Evolutionary conservation across 2,797 vertebrate species (phyloP).

Genomic region (Pelodytes ibericus): DNA sequence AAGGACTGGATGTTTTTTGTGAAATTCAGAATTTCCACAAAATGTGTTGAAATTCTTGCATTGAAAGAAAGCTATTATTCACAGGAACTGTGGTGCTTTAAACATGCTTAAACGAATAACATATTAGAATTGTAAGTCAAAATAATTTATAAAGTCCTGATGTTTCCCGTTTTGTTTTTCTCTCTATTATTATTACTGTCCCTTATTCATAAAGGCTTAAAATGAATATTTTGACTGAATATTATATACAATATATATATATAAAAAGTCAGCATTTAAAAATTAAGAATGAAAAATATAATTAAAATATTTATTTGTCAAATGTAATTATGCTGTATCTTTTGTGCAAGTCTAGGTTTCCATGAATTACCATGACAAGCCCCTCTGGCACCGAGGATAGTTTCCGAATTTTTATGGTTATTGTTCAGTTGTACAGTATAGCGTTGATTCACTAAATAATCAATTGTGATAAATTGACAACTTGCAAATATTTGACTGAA

Average conservation of each 20-base stretch:
- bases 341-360: not conserved
- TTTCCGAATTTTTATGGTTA: slow-evolving; percentile 68
- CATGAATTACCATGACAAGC: not conserved
- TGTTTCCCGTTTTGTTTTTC: not conserved
- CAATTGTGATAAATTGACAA: too few species aligned
- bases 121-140: slow-evolving; percentile 4
- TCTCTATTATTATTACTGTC: not conserved
- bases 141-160: slow-evolving; percentile 40
- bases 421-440: slow-evolving; percentile 64
- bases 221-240: not conserved
- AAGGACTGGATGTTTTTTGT: slow-evolving; percentile 25
- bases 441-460: too few species aligned
- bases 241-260: not conserved
- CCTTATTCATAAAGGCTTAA: not conserved
- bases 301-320: slow-evolving; percentile 79
- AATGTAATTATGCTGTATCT: slow-evolving; percentile 76
- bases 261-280: not conserved
- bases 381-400: not conserved
- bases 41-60: slow-evolving; percentile 9
- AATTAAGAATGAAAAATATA: slow-evolving; percentile 31
- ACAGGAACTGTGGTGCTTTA: slow-evolving; percentile 26
- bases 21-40: slow-evolving; percentile 20
- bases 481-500: too few species aligned
- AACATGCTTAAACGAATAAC: slow-evolving; percentile 17
- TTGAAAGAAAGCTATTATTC: slow-evolving; percentile 6